Evolutionary conservation across 2,888 invertebrate species (phyloP).

Genomic region (Drosophila barbarae): DNA sequence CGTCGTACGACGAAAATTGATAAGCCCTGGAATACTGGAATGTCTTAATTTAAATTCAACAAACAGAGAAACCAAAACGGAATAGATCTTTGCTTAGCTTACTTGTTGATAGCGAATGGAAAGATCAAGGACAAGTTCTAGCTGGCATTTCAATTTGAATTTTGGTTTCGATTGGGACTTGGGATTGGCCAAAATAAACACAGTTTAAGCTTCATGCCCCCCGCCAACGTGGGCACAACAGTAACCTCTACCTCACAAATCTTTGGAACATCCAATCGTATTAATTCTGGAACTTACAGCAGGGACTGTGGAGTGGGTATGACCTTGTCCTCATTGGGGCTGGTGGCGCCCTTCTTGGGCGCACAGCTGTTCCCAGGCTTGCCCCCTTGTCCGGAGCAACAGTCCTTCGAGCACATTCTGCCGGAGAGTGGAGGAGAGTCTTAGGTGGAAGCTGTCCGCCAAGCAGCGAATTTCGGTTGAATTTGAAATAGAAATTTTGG

Average conservation of each 20-base stretch:
- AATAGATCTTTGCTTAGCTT: conserved; percentile 9
- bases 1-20: conserved; percentile 41
- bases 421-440: conserved; percentile 8
- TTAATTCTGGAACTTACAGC: conserved; percentile 50
- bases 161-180: background rate
- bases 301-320: conserved; percentile 64
- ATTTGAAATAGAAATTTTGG: background rate
- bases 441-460: background rate
- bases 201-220: background rate
- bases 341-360: conserved; percentile 36
- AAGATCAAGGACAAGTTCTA: conserved; percentile 62
- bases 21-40: conserved; percentile 46
- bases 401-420: conserved; percentile 64
- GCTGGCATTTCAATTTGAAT: conserved; percentile 4
- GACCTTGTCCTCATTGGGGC: conserved; percentile 22
- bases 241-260: background rate
- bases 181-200: conserved; percentile 1
- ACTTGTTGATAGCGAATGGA: conserved; percentile 43
- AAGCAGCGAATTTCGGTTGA: conserved; percentile 6
- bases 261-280: background rate
- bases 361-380: conserved; percentile 42
- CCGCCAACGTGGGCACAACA: conserved; percentile 17
- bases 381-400: conserved; percentile 47
- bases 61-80: background rate
- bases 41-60: conserved; percentile 34